Conservation (phyloP, 2,888 invertebrate species). For the Lithophane semibrunnea region DNA sequence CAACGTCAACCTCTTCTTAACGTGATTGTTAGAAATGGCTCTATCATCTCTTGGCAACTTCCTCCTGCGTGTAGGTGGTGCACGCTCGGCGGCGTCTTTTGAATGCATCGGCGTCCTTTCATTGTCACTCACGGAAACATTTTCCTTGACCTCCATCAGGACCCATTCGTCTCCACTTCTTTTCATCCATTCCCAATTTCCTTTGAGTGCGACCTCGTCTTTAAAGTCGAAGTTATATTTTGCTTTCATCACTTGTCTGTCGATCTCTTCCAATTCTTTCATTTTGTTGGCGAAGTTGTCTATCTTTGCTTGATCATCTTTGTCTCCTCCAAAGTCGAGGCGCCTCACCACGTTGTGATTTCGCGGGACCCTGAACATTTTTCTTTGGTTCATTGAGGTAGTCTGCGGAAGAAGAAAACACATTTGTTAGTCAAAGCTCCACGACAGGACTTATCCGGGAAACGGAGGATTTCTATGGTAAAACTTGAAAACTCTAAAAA, state of each 20-base stretch:
- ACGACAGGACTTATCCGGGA: not conserved
- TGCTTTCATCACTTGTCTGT: constrained; percentile 75
- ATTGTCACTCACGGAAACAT: constrained; percentile 62
- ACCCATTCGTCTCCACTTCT: constrained; percentile 71
- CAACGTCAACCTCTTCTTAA: constrained; percentile 72
- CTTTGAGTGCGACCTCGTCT: constrained; percentile 84
- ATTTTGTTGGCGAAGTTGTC: constrained; percentile 78
- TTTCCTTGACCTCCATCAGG: constrained; percentile 60
- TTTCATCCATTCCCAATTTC: constrained; percentile 86
- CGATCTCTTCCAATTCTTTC: constrained; percentile 72
- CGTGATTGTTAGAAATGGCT: constrained; percentile 37
- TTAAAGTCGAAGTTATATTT: constrained; percentile 91
- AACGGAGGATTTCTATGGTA: not conserved
- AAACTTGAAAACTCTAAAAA: no score
- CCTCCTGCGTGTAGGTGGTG: constrained; percentile 69
- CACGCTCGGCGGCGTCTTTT: constrained; percentile 46
- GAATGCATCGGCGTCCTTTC: constrained; percentile 75
- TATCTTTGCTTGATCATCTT: constrained; percentile 73
- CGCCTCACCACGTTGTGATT: constrained; percentile 80
- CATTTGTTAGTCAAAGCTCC: not conserved
- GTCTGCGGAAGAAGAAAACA: constrained; percentile 75
- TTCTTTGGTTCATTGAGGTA: constrained; percentile 75
- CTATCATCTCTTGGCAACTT: constrained; percentile 54
- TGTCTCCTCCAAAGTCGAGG: constrained; percentile 75
- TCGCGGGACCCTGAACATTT: constrained; percentile 73